phyloP scores from a whole-genome alignment of 2,888 invertebrate species.

The Aromia moschata region DNA sequence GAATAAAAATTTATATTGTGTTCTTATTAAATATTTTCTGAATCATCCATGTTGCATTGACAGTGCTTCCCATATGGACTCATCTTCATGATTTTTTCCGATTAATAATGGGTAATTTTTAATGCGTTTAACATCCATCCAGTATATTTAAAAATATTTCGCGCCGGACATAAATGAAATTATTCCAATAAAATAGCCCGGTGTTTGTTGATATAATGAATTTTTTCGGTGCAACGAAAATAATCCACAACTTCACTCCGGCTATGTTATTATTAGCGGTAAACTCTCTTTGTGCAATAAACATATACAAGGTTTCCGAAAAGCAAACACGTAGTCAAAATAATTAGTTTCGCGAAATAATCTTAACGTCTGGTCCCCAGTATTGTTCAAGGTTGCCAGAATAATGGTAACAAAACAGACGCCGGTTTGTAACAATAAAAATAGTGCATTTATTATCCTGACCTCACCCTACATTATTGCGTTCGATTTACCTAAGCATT shows the following conservation, averaged over 20 bases:
- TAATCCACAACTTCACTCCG: not conserved
- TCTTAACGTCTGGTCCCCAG: not conserved
- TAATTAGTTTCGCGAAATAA: not conserved
- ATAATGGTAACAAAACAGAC: too few relatives aligned
- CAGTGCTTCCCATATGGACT: too few relatives aligned
- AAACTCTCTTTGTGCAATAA: not conserved
- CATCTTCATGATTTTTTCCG: too few relatives aligned
- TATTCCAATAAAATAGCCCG: not conserved
- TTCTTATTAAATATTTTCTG: too few relatives aligned
- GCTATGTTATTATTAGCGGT: not conserved
- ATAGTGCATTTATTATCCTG: too few relatives aligned
- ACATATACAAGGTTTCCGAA: not conserved
- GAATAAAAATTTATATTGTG: too few relatives aligned
- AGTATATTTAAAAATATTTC: not conserved
- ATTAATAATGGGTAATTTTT: too few relatives aligned
- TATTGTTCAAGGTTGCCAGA: not conserved
- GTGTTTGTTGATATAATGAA: conserved; percentile 3
- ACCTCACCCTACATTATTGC: too few relatives aligned
- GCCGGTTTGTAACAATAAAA: too few relatives aligned
- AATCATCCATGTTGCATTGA: too few relatives aligned
- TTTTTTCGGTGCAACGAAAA: not conserved
- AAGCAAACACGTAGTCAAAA: not conserved
- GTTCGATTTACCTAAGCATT: too few relatives aligned
- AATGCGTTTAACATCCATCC: too few relatives aligned
- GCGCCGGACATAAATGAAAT: not conserved